Base-by-base conservation (phyloP, 53 echinoderm and acorn worm genomes). In the Echinarachnius parma region DNA sequence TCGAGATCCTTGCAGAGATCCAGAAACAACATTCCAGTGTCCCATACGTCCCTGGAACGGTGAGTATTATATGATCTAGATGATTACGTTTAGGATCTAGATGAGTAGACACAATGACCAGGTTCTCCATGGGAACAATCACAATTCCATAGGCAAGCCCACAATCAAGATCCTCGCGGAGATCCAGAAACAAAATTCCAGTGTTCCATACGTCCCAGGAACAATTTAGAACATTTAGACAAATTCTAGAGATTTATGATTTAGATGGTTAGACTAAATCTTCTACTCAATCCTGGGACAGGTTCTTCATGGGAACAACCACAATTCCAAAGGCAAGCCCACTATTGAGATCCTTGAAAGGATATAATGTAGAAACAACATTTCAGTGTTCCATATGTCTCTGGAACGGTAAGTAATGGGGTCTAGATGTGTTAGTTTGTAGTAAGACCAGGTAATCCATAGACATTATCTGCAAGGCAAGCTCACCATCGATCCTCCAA, bases 231-330 rank as follows among this genome's bases (percentile, higher is more conserved):
- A n/a, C n/a, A n/a, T n/a, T n/a, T n/a, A n/a, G n/a, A n/a, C n/a
- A n/a, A n/a, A n/a, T n/a, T n/a, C n/a, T n/a, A n/a, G n/a, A n/a
- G n/a, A n/a, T n/a, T n/a, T n/a, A n/a, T n/a, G n/a, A n/a, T n/a
- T n/a, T n/a, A n/a, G n/a, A n/a, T n/a, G n/a, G n/a, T n/a, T n/a
- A n/a, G n/a, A n/a, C n/a, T n/a, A n/a, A n/a, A n/a, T 98, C 60
- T 85, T 81, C 68, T 98, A 92, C 36, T 81, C 88, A 31, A 98
- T 98, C 48, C 59, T 98, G 33, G 98, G 92, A 76, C 98, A 98
- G 62, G 48, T 88, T 10, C 82, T 69, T 37, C 98, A 98, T 32
- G 91, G 82, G 42, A 59, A 78, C 33, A 83, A 92, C 53, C 98
- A 91, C 16, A 33, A 92, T 20, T 46, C 64, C 31, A n/a, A n/a